Percentiles rank a stretch among this genome's conserved stretches.
phyloP scores from a whole-genome alignment of 2,113 vertebrate species.

The Mus pahari region DNA sequence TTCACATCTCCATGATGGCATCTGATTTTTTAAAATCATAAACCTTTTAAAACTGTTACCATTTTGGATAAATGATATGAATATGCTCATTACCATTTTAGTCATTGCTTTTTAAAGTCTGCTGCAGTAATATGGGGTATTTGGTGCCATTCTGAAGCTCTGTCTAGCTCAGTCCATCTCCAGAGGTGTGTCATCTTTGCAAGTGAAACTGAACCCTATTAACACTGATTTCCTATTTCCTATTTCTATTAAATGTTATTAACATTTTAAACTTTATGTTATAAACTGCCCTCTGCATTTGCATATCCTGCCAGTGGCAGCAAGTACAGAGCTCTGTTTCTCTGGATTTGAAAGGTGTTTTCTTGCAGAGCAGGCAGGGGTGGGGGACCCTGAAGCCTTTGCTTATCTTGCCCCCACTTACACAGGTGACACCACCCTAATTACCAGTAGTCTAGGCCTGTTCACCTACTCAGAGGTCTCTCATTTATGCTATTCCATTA shows the following conservation, averaged over 20 bases:
- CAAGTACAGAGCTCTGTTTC: slow-evolving; percentile 20
- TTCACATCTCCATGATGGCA: neutral
- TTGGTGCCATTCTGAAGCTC: neutral
- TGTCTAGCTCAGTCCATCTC: neutral
- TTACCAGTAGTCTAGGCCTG: slow-evolving; percentile 51
- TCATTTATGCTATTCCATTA: slow-evolving; percentile 62
- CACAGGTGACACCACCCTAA: neutral
- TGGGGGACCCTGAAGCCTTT: neutral
- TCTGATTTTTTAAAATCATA: slow-evolving; percentile 35
- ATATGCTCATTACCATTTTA: neutral
- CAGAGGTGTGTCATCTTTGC: neutral
- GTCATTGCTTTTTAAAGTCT: neutral
- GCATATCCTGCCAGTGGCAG: neutral
- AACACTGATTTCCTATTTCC: neutral
- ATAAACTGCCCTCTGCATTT: neutral
- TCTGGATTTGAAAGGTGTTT: slow-evolving; percentile 54
- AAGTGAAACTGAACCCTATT: neutral
- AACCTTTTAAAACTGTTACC: neutral
- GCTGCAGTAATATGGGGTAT: neutral
- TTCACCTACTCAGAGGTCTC: neutral
- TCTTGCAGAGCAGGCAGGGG: neutral
- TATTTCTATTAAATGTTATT: no score
- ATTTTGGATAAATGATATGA: slow-evolving; percentile 1
- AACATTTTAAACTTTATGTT: slow-evolving; percentile 27
- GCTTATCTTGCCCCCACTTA: neutral